Conservation (phyloP, 2,888 invertebrate species). For the Lucinisca nassula region DNA sequence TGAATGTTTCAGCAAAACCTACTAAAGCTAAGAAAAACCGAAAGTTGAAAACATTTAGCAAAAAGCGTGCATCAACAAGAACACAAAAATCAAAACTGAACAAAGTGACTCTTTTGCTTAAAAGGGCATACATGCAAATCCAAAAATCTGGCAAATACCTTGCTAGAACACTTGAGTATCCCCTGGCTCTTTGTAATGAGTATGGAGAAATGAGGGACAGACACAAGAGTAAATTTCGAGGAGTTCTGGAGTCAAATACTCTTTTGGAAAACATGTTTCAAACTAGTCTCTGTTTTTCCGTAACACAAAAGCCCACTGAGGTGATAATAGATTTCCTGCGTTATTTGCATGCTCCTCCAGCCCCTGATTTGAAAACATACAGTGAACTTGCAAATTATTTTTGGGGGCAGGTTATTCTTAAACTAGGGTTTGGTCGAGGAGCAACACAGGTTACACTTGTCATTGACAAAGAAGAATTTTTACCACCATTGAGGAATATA, state of each 20-base stretch:
- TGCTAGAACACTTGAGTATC: constrained; percentile 1
- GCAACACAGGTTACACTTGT: not conserved
- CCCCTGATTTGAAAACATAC: not conserved
- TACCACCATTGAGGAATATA: not conserved
- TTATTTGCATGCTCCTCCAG: not conserved
- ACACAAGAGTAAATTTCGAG: not conserved
- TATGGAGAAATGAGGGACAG: not conserved
- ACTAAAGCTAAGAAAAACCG: not conserved
- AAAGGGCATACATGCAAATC: constrained; percentile 10
- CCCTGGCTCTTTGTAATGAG: not conserved
- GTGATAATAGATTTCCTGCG: not conserved
- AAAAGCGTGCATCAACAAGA: not conserved
- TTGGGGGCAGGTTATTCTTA: not conserved
- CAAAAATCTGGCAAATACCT: constrained; percentile 3
- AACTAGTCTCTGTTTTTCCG: not conserved
- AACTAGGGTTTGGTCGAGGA: not conserved
- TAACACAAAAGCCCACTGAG: not conserved
- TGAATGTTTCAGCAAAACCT: not conserved
- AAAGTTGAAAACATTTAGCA: not conserved
- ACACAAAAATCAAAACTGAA: not conserved
- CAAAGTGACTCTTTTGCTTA: not conserved
- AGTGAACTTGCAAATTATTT: not conserved
- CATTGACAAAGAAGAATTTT: not conserved
- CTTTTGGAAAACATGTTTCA: not conserved
- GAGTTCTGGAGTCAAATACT: not conserved